Base-by-base conservation (phyloP, 1,140 invertebrate species). In the Centruroides sculpturatus region DNA sequence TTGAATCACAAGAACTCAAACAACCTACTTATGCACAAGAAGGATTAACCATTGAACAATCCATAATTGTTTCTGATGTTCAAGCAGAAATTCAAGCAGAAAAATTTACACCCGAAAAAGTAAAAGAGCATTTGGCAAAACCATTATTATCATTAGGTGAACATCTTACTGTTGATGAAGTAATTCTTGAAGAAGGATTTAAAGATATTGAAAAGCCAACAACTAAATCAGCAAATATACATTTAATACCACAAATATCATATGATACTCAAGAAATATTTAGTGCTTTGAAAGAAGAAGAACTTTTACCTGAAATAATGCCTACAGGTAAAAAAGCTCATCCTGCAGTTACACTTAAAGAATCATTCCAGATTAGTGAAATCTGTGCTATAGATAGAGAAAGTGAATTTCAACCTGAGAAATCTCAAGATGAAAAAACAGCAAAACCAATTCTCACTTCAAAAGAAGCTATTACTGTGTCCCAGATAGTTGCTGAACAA, bases 341-440 rank as follows among this genome's bases (percentile, higher is more conserved):
- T 12, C 46, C n/a, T 12, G 36, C 53, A 53, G 11, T 66, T 48
- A n/a, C 46, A 13, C 8, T 57, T 48, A 34, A 48, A 5, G 64
- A 67, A 23, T 57, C 56, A 10, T 35, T 67, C 8, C 35, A 35
- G 35, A 46, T 67, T 34, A 47, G 56, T 35, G 60, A 66, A 57
- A 56, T 59, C 0, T 12, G 59, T 23, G 47, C 52, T 3, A 61
- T 52, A 12, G 47, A 55, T 12, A 59, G 35, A 6, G 49, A 54
- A 49, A 53, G 12, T 23, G 12, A n/a, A 5, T 61, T 66, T 34
- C 50, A 47, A 51, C 35, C 59, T 51, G 46, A 48, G 6, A 23
- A 56, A 46, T 66, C 69, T 66, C 75, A 76, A 3, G 72, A 76
- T 47, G 64, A 9, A 78, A 77, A 67, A 68, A 59, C 57, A 13